These are phyloP conservation scores for Silvanus unidentatus DNA, from an alignment of 2,888 invertebrate species.

Conservation along the genomic window DNA sequence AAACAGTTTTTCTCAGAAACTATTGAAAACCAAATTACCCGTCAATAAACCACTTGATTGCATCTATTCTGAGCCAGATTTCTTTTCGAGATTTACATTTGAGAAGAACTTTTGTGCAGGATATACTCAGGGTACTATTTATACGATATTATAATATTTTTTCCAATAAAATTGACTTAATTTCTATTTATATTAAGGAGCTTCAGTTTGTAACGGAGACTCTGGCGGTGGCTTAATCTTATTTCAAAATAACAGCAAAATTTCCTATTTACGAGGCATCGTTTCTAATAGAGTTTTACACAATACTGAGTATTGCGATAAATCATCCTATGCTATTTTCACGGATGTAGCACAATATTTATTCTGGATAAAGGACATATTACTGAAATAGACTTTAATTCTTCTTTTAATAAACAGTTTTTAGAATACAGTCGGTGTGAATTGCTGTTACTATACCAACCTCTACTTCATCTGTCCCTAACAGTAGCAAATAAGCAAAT, in stretches of 20 bases:
- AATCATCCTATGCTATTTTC: slow-evolving; percentile 56
- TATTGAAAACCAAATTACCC: slow-evolving; percentile 56
- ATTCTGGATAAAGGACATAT: slow-evolving; percentile 27
- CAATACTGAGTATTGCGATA: slow-evolving; percentile 54
- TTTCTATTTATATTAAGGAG: slow-evolving; percentile 17
- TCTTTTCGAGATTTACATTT: slow-evolving; percentile 55
- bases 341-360: slow-evolving; percentile 55
- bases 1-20: slow-evolving; percentile 51
- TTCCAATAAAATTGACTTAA: no score
- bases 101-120: slow-evolving; percentile 52
- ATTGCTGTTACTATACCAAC: not conserved
- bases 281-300: slow-evolving; percentile 55
- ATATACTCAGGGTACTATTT: slow-evolving; percentile 43
- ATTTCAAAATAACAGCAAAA: slow-evolving; percentile 28
- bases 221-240: slow-evolving; percentile 46
- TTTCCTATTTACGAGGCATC: slow-evolving; percentile 46
- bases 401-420: slow-evolving; percentile 9
- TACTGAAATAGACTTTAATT: slow-evolving; percentile 9
- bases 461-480: no score
- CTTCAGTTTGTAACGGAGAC: slow-evolving; percentile 53
- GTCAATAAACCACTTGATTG: slow-evolving; percentile 55
- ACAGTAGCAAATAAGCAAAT: no score
- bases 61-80: slow-evolving; percentile 55
- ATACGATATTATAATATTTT: no score
- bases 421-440: not conserved